Percentiles rank a stretch among this genome's conserved stretches.
Conservation (phyloP, 2,113 vertebrate genomes). For the Oryzias melastigma region DNA sequence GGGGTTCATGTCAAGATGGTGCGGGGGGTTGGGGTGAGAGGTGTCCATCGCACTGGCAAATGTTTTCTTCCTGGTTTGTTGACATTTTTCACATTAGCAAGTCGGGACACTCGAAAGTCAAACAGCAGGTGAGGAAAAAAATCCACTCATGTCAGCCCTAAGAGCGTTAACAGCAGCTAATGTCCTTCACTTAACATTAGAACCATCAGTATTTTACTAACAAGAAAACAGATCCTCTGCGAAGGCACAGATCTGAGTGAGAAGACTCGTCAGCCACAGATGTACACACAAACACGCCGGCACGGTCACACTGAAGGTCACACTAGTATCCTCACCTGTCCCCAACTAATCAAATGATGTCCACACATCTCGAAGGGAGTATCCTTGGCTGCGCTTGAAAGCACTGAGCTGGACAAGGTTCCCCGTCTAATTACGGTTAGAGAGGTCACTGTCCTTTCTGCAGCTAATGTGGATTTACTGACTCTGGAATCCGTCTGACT, state of each 20-base stretch:
- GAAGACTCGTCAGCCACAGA: conserved; percentile 17
- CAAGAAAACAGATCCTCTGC: conserved; percentile 50
- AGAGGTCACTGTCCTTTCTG: conserved; percentile 52
- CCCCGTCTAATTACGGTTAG: conserved; percentile 60
- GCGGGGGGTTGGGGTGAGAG: conserved; percentile 8
- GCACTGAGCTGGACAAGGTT: conserved; percentile 39
- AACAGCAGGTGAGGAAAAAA: conserved; percentile 26
- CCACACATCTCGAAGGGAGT: conserved; percentile 56
- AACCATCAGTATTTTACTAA: conserved; percentile 63
- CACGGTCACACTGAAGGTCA: conserved; percentile 46
- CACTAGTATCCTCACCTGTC: conserved; percentile 76
- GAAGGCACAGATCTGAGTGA: conserved; percentile 36
- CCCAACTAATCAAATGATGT: conserved; percentile 63
- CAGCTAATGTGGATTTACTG: conserved; percentile 60
- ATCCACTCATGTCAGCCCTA: conserved; percentile 8
- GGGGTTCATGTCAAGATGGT: conserved; percentile 53
- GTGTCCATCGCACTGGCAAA: conserved; percentile 30
- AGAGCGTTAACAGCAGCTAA: conserved; percentile 10
- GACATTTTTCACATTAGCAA: conserved; percentile 34
- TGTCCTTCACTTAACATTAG: conserved; percentile 45
- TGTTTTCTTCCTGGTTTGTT: conserved; percentile 30
- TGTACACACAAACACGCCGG: conserved; percentile 3
- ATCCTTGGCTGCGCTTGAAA: conserved; percentile 45
- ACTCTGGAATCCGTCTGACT: conserved; percentile 47
- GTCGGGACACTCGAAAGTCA: conserved; percentile 29